phyloP scores from a whole-genome alignment of 1,140 invertebrate species.

The Lasaia peninsularis region DNA sequence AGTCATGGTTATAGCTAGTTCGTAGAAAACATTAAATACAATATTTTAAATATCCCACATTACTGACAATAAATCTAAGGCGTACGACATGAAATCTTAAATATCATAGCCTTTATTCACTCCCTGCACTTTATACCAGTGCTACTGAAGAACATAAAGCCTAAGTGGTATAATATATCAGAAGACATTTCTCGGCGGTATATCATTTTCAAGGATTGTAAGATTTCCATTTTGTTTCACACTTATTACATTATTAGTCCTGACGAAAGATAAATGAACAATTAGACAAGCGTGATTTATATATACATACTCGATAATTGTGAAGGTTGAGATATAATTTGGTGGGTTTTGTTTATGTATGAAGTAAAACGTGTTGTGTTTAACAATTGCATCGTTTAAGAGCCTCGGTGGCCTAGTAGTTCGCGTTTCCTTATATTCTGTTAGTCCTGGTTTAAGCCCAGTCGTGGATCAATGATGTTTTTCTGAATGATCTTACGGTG shows the following conservation, averaged over 20 bases:
- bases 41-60: not conserved
- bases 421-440: too few species aligned
- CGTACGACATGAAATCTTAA: constrained; percentile 2
- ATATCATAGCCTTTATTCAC: constrained; percentile 8
- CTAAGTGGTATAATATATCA: constrained; percentile 45
- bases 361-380: not conserved
- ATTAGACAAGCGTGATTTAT: constrained; percentile 1
- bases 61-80: not conserved
- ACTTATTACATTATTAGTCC: constrained; percentile 9
- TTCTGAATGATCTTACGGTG: too few species aligned
- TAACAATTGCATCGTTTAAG: not conserved
- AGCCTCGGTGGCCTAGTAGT: too few species aligned
- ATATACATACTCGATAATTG: not conserved
- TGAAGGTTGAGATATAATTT: not conserved
- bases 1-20: too few species aligned
- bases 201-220: constrained; percentile 1
- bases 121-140: constrained; percentile 37
- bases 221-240: constrained; percentile 14
- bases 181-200: constrained; percentile 25
- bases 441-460: too few species aligned
- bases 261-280: constrained; percentile 12
- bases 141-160: constrained; percentile 46
- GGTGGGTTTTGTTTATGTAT: not conserved
- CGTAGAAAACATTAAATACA: not conserved
- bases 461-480: too few species aligned